Evolutionary conservation across 35 echinoderm and acorn worm genomes (phyloP).

Genomic region (Nesometra sesokonis): DNA sequence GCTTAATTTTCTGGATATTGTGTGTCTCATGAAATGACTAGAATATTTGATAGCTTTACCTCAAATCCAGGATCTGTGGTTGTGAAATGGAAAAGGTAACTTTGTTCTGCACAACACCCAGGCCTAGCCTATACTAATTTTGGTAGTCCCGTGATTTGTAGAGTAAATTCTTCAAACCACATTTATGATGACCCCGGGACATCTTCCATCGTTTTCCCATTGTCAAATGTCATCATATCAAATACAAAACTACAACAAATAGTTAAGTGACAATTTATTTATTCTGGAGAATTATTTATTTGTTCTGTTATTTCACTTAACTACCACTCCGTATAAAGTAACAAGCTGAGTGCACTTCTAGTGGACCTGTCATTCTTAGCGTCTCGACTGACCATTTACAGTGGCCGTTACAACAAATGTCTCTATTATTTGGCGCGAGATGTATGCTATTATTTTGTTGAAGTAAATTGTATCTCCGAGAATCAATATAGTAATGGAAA

Average conservation of each 20-base stretch:
- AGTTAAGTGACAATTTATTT: background rate
- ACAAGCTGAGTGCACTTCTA: background rate
- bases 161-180: too few species aligned
- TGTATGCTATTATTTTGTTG: background rate
- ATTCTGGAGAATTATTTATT: background rate
- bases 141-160: too few species aligned
- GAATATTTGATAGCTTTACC: too few species aligned
- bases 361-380: background rate
- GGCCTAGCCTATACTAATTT: too few species aligned
- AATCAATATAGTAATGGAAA: slow-evolving; percentile 1
- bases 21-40: too few species aligned
- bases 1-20: too few species aligned
- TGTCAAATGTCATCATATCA: too few species aligned
- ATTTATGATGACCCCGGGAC: too few species aligned
- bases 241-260: background rate
- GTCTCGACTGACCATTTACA: background rate
- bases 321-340: background rate
- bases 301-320: background rate
- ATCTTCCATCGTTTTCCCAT: too few species aligned
- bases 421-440: background rate
- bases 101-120: too few species aligned
- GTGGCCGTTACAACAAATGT: background rate
- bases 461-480: background rate
- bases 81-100: too few species aligned
- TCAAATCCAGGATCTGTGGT: too few species aligned